A percentile compares a stretch with the other conserved stretches of the same genome.
Evolutionary conservation across 2,797 vertebrate genomes (phyloP).

Genomic region (Pseudochirops cupreus): DNA sequence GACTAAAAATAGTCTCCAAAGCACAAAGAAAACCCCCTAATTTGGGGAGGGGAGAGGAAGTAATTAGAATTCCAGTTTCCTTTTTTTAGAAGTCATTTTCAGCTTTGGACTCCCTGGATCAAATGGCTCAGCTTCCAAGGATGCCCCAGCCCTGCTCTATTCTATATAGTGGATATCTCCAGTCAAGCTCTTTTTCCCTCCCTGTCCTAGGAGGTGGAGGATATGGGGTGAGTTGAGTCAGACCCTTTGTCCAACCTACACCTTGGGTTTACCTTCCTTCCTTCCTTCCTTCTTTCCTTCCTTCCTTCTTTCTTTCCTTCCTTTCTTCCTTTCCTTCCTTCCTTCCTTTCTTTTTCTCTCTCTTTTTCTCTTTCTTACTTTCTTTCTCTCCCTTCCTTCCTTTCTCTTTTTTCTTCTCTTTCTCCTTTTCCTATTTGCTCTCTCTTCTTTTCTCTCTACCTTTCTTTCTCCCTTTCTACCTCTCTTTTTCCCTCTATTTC

Average conservation of each 20-base stretch:
- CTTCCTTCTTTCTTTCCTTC: accelerated
- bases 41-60: conserved; percentile 58
- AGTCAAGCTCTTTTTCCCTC: conserved; percentile 48
- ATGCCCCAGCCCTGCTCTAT: not conserved
- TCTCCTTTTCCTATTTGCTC: too few species aligned
- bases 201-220: conserved; percentile 18
- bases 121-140: conserved; percentile 61
- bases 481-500: too few species aligned
- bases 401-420: not conserved
- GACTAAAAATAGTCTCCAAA: conserved; percentile 68
- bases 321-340: too few species aligned
- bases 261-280: not conserved
- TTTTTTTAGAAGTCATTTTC: conserved; percentile 52
- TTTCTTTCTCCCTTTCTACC: not conserved
- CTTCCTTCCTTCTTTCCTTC: not conserved
- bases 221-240: not conserved
- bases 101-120: not conserved
- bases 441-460: not conserved
- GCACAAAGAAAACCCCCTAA: conserved; percentile 70
- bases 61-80: conserved; percentile 69
- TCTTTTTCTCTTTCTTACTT: too few species aligned
- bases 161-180: not conserved
- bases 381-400: accelerated
- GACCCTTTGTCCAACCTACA: not conserved
- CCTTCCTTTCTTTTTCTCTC: too few species aligned